Percentiles rank a stretch among this genome's conserved stretches.
Evolutionary conservation across 1,140 invertebrate species (phyloP).

Genomic region (Scaptodrosophila lebanonensis): DNA sequence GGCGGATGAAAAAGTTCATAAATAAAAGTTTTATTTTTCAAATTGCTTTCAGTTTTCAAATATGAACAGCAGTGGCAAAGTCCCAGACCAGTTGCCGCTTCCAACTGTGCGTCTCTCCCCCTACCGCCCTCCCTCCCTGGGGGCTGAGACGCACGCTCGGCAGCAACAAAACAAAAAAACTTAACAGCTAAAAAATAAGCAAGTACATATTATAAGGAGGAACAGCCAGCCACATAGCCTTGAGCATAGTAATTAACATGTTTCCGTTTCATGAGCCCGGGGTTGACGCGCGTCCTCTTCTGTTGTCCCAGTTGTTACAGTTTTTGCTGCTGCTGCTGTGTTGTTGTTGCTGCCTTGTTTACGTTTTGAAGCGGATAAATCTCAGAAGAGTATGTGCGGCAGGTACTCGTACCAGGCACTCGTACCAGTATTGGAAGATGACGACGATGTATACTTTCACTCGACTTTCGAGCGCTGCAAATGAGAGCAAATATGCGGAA

Average conservation of each 20-base stretch:
- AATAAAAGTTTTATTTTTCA: conserved; percentile 17
- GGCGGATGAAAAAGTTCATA: conserved; percentile 28
- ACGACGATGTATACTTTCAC: conserved; percentile 56
- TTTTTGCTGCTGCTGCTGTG: too few species aligned
- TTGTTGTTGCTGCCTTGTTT: conserved; percentile 11
- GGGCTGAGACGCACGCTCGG: too few species aligned
- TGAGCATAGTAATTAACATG: conserved; percentile 73
- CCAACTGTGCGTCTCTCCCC: too few species aligned
- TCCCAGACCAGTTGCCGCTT: too few species aligned
- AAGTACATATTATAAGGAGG: conserved; percentile 43
- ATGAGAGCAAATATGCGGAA: conserved; percentile 63
- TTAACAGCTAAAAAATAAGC: conserved; percentile 10
- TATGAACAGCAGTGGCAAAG: conserved; percentile 23
- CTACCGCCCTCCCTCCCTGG: neutral
- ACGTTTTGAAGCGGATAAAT: conserved; percentile 25
- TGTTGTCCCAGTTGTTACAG: too few species aligned
- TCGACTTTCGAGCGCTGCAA: conserved; percentile 48
- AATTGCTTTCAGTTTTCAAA: conserved; percentile 21
- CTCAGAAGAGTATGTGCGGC: conserved; percentile 31
- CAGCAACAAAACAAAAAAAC: conserved; percentile 10
- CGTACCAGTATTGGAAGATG: conserved; percentile 46
- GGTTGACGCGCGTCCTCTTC: too few species aligned
- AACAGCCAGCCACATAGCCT: conserved; percentile 61
- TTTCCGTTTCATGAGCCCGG: conserved; percentile 63
- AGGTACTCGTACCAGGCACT: too few species aligned